Base-by-base conservation (phyloP, 1,140 invertebrate genomes). In the Hypsibius dujardini region DNA sequence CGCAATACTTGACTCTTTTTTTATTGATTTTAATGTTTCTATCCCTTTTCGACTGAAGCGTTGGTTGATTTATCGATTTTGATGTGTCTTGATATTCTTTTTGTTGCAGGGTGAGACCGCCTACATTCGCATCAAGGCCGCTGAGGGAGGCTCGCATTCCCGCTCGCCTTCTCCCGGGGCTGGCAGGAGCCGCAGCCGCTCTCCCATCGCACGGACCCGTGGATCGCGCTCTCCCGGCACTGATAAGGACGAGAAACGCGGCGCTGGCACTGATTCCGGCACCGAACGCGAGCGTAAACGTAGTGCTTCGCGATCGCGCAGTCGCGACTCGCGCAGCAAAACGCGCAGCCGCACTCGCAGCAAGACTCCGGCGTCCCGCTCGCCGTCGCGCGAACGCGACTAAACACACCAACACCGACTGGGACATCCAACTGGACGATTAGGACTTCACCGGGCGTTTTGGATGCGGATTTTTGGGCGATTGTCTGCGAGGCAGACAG, bases 311-410 rank as follows among this genome's bases (percentile, higher is more conserved):
- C 50, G 50, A 12, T 56, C 50, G 50, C 50, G 50, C 50, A 56
- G 50, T 56, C 50, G 50, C 50, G 7, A 7, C 7, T 7, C 50
- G 50, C 50, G n/a, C n/a, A 12, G 7, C 7, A 7, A 56, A 7
- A 12, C 50, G 50, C 50, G n/a, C n/a, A 12, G 7, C 7, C 50
- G n/a, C 50, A 12, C 50, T 7, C 50, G 50, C 50, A 56, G 50
- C 62, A 1, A 56, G 62, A 59, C 47, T 47, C 14, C 47, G 14
- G 71, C 46, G 69, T 72, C 67, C 15, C 70, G 71, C 70, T 28
- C 28, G 28, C 28, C 28, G 28, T 28, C 28, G 28, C 28, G 28
- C 28, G 28, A 28, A 28, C 28, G 28, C 28, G 28, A 28, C 28
- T 28, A 28, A 28, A 28, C 28, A 28, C 28, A 28, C 28, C 28